phyloP scores from a whole-genome alignment of 1,140 invertebrate species.

The Goniozus legneri region DNA sequence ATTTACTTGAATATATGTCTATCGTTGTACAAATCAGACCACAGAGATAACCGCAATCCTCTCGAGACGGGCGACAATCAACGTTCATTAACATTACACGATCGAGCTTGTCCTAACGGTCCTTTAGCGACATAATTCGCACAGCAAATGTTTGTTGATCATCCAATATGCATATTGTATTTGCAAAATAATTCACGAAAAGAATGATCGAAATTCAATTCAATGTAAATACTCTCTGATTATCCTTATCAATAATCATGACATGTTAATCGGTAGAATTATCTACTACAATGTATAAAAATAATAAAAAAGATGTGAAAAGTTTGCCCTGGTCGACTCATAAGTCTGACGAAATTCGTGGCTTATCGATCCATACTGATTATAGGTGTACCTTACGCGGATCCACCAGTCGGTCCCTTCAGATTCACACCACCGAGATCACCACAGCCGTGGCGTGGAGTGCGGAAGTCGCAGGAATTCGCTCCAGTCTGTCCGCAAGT shows the following conservation, averaged over 20 bases:
- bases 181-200: too few relatives aligned
- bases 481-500: constrained; percentile 84
- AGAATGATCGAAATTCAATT: too few relatives aligned
- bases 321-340: constrained; percentile 5
- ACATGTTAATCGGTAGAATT: too few relatives aligned
- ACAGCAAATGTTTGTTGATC: too few relatives aligned
- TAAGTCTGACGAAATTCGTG: neutral
- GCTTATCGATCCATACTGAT: too few relatives aligned
- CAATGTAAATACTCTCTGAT: too few relatives aligned
- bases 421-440: constrained; percentile 83
- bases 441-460: constrained; percentile 67
- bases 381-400: constrained; percentile 84
- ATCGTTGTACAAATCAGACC: neutral
- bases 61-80: neutral
- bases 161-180: too few relatives aligned
- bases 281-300: too few relatives aligned
- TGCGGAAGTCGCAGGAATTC: constrained; percentile 69
- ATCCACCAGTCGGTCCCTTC: constrained; percentile 76
- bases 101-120: too few relatives aligned
- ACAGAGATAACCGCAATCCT: neutral
- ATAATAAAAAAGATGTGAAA: too few relatives aligned
- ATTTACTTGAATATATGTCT: neutral
- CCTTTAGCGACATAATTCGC: too few relatives aligned
- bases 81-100: neutral
- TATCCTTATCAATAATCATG: too few relatives aligned